phyloP scores from a whole-genome alignment of 2,797 vertebrate genomes.

The Gymnocypris eckloni region DNA sequence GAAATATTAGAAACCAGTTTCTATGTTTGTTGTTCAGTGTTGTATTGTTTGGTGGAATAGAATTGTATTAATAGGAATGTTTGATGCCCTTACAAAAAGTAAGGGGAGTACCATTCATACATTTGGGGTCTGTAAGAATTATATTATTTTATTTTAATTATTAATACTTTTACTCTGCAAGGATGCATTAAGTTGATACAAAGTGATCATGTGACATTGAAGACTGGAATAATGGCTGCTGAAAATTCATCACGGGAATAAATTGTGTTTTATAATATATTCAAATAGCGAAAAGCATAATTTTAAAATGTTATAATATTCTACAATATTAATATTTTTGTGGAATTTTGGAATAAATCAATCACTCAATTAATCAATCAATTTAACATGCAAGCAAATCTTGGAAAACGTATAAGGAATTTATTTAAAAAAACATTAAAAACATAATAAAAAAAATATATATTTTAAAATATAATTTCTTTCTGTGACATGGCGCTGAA shows the following conservation, averaged over 20 bases:
- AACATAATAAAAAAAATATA: too few species aligned
- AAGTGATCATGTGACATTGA: background rate
- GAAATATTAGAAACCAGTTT: conserved; percentile 60
- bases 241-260: too few species aligned
- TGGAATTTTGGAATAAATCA: too few species aligned
- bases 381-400: too few species aligned
- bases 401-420: too few species aligned
- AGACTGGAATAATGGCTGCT: too few species aligned
- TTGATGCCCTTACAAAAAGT: background rate
- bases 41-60: conserved; percentile 3
- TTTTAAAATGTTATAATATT: too few species aligned
- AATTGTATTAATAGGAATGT: conserved; percentile 7
- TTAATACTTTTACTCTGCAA: background rate
- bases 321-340: too few species aligned
- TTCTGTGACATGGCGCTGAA: too few species aligned
- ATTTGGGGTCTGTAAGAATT: background rate
- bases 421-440: too few species aligned
- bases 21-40: background rate
- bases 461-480: too few species aligned
- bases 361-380: too few species aligned
- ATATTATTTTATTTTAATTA: background rate
- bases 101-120: background rate
- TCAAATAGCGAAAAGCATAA: background rate
- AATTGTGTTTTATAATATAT: background rate
- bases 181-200: background rate